A percentile compares a stretch with the other conserved stretches of the same genome.
These are phyloP conservation scores for Heliocidaris tuberculata DNA, from an alignment of 35 echinoderm and acorn worm species.

Conservation along the genomic window DNA sequence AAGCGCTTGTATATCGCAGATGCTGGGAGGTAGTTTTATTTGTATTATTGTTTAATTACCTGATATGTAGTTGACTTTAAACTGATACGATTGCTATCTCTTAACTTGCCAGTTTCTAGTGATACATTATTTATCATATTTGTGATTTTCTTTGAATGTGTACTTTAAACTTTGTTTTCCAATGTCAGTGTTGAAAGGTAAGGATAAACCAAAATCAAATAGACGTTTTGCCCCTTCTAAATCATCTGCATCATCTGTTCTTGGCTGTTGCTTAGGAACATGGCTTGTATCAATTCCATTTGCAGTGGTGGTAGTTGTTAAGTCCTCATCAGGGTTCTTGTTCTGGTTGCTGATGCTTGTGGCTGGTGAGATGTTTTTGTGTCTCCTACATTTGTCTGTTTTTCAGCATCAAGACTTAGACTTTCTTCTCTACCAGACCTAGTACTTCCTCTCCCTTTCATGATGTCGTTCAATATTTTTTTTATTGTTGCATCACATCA, in stretches of 20 bases:
- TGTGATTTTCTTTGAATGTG: too few relatives aligned
- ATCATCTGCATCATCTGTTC: neutral
- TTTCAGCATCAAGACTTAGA: neutral
- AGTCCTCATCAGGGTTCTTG: neutral
- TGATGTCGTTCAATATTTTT: neutral
- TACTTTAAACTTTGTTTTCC: slow-evolving; percentile 9
- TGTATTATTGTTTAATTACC: too few relatives aligned
- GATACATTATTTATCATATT: too few relatives aligned
- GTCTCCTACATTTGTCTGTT: too few relatives aligned
- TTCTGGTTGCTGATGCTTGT: neutral
- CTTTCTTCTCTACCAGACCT: neutral
- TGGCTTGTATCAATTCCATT: neutral
- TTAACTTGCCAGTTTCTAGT: too few relatives aligned
- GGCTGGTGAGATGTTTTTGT: neutral
- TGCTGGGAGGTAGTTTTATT: too few relatives aligned
- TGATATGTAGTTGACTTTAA: too few relatives aligned
- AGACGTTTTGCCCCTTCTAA: neutral
- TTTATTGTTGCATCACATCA: neutral
- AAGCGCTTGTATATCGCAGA: too few relatives aligned
- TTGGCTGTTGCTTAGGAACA: neutral
- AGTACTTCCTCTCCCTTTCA: neutral
- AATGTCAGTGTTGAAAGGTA: slow-evolving; percentile 22
- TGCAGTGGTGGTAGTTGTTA: neutral
- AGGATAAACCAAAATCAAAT: neutral
- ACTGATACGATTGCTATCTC: too few relatives aligned